Percentiles rank a stretch among this genome's conserved stretches.
phyloP scores from a whole-genome alignment of 2,797 vertebrate genomes.

The Kryptopterus vitreolus region DNA sequence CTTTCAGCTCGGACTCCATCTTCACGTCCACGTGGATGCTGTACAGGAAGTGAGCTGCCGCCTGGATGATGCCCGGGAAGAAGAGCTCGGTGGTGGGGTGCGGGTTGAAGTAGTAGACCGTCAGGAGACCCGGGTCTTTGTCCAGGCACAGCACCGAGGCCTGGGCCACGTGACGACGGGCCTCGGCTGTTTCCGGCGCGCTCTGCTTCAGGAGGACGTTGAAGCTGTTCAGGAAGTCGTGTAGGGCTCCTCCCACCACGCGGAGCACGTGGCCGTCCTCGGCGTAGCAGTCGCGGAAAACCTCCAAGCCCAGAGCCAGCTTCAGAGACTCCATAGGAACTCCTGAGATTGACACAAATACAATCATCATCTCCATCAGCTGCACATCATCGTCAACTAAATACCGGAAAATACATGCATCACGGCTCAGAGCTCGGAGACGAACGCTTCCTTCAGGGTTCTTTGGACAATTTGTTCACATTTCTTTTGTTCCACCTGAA shows the following conservation, averaged over 20 bases:
- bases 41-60: slow-evolving; percentile 87
- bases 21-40: slow-evolving; percentile 83
- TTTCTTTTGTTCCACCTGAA: not conserved
- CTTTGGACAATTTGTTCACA: not conserved
- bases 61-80: slow-evolving; percentile 91
- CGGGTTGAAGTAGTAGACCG: slow-evolving; percentile 95
- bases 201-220: slow-evolving; percentile 93
- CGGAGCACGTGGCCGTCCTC: slow-evolving; percentile 91
- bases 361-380: not conserved
- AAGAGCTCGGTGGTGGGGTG: slow-evolving; percentile 85
- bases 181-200: slow-evolving; percentile 59
- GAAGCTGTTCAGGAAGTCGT: slow-evolving; percentile 97
- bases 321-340: slow-evolving; percentile 78
- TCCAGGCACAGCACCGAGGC: slow-evolving; percentile 94
- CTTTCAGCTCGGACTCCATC: slow-evolving; percentile 74
- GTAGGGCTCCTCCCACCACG: slow-evolving; percentile 93
- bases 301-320: slow-evolving; percentile 87
- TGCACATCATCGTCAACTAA: not conserved
- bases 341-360: slow-evolving; percentile 68
- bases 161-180: slow-evolving; percentile 78
- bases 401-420: no score
- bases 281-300: slow-evolving; percentile 93
- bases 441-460: not conserved
- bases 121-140: slow-evolving; percentile 88
- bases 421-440: not conserved